Evolutionary conservation across 2,113 vertebrate genomes (phyloP).

Genomic region (Carassius gibelio): DNA sequence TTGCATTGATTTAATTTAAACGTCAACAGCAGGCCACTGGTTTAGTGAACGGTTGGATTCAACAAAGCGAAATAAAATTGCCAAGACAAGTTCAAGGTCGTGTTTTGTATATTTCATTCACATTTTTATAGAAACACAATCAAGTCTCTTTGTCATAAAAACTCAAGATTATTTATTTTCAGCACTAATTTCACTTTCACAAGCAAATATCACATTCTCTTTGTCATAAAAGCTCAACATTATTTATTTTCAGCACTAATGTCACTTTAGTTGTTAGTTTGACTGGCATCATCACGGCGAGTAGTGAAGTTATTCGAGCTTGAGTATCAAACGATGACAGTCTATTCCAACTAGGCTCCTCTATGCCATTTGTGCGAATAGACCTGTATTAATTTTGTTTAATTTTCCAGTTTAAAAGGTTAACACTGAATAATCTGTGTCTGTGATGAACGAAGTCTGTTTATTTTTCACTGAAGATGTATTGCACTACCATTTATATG

Average conservation of each 20-base stretch:
- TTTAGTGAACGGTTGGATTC: neutral
- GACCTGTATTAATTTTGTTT: slow-evolving; percentile 9
- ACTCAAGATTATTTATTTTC: no score
- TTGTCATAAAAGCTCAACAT: no score
- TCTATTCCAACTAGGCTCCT: neutral
- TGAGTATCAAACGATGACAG: neutral
- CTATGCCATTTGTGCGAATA: neutral
- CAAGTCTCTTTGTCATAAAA: no score
- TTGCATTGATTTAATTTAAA: neutral
- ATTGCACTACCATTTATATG: slow-evolving; percentile 4
- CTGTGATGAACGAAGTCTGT: slow-evolving; percentile 37
- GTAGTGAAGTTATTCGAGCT: neutral
- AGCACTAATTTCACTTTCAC: no score
- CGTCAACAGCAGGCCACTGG: neutral
- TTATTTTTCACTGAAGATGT: slow-evolving; percentile 46
- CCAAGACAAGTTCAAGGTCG: neutral
- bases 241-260: no score
- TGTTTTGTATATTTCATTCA: neutral
- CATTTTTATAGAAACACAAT: neutral
- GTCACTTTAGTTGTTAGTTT: no score
- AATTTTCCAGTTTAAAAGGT: slow-evolving; percentile 47
- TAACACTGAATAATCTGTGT: slow-evolving; percentile 40
- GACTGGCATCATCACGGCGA: no score
- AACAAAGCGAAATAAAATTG: neutral
- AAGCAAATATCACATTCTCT: no score